Percentiles rank a stretch among this genome's conserved stretches.
These are phyloP conservation scores for Drosophila sechellia DNA, from an alignment of 1,140 invertebrate species.

Conservation along the genomic window DNA sequence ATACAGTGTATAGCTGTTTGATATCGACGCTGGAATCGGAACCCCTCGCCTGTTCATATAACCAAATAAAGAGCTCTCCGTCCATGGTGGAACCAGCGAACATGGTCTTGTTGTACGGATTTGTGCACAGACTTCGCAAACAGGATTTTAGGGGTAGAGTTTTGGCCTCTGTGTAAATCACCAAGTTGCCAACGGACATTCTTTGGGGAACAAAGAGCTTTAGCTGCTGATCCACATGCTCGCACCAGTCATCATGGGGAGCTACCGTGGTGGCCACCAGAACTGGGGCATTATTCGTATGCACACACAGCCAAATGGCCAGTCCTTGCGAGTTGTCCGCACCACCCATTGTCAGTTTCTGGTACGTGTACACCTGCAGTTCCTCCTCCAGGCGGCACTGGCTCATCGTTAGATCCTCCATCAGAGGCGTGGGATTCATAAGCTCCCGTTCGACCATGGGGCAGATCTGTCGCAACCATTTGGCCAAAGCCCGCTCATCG, in stretches of 20 bases:
- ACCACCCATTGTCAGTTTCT: slow-evolving; percentile 58
- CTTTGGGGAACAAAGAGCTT: slow-evolving; percentile 72
- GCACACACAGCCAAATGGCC: slow-evolving; percentile 76
- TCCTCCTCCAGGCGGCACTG: slow-evolving; percentile 54
- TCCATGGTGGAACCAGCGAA: slow-evolving; percentile 79
- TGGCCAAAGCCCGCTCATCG: slow-evolving; percentile 71
- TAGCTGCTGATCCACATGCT: slow-evolving; percentile 74
- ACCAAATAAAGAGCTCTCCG: slow-evolving; percentile 76
- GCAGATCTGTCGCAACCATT: slow-evolving; percentile 69
- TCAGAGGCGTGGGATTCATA: slow-evolving; percentile 63
- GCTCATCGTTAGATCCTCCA: slow-evolving; percentile 42
- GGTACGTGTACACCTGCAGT: slow-evolving; percentile 67
- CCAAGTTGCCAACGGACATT: slow-evolving; percentile 58
- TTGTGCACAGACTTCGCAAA: slow-evolving; percentile 65
- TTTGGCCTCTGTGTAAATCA: slow-evolving; percentile 63
- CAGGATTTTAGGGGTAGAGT: slow-evolving; percentile 67
- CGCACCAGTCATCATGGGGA: slow-evolving; percentile 80
- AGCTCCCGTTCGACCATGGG: slow-evolving; percentile 73
- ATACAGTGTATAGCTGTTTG: slow-evolving; percentile 53
- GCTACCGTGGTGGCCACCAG: slow-evolving; percentile 70
- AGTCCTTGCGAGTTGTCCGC: slow-evolving; percentile 69
- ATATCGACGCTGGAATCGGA: slow-evolving; percentile 53
- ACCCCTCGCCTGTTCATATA: slow-evolving; percentile 43
- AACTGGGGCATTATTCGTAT: slow-evolving; percentile 77
- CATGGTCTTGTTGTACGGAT: slow-evolving; percentile 72